Base-by-base conservation (phyloP, 2,797 vertebrate species). In the Leptoclinus maculatus region DNA sequence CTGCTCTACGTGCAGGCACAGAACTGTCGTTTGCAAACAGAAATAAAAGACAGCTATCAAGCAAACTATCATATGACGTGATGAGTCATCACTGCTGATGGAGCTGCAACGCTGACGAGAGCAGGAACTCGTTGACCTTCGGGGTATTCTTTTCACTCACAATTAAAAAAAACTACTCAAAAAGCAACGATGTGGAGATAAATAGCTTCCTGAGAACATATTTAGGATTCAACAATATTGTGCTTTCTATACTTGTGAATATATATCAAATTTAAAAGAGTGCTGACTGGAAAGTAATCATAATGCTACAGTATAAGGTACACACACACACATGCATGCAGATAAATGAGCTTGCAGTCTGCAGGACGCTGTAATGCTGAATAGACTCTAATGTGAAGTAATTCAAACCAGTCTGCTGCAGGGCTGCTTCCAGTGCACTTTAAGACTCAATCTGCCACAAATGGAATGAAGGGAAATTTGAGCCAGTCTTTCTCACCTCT, bases 311-410 rank as follows among this genome's bases (percentile, higher is more conserved):
- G 63, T 65, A 64, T 29, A 59, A 68, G 36, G 45, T 8, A 36
- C 54, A 67, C 74, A 41, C 63, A 62, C 58, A 64, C 63, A 59
- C 57, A 66, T 34, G 23, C 66, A 64, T 39, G 49, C 62, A 72
- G 82, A 76, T 68, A 62, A 83, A 85, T 60, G 71, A 80, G 83
- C 88, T 78, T 88, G 80, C 82, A 76, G 75, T 88, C 72, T 66
- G 76, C 83, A 78, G 80, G 81, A 77, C 76, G 84, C 79, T 51
- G 74, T 70, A 80, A 68, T 79, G 77, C 91, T 91, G 88, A 91
- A 91, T 87, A 78, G 85, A 87, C 87, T 88, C 54, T 89, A 89
- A 91, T 91, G 90, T 89, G 84, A 89, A 84, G 90, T 88, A 85
- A 92, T 93, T 91, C 80, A 84, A 88, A 83, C 83, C 85, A 49